Evolutionary conservation across 2,888 invertebrate species (phyloP).

Genomic region (Campoplex capitator): DNA sequence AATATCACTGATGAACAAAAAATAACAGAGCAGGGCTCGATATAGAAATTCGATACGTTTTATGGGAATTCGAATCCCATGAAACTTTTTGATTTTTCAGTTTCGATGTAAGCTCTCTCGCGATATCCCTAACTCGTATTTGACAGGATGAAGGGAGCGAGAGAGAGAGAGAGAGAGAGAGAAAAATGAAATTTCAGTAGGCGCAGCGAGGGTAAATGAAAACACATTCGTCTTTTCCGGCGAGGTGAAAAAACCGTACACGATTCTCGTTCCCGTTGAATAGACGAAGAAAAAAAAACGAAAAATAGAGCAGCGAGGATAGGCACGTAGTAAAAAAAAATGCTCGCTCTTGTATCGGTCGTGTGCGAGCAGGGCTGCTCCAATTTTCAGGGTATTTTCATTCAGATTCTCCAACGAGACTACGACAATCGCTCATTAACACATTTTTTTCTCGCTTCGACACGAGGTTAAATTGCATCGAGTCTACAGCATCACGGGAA

Average conservation of each 20-base stretch:
- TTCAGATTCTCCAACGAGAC: slow-evolving; percentile 73
- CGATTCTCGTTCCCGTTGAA: slow-evolving; percentile 11
- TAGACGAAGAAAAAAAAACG: neutral
- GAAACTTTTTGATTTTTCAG: neutral
- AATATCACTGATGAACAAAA: neutral
- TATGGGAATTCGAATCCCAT: neutral
- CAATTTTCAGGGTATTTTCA: slow-evolving; percentile 79
- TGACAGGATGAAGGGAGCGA: neutral
- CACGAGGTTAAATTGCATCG: slow-evolving; percentile 78
- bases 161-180: too few species aligned
- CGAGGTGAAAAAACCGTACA: slow-evolving; percentile 13
- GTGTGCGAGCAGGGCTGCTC: slow-evolving; percentile 60
- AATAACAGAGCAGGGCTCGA: neutral
- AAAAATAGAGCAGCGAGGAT: slow-evolving; percentile 1
- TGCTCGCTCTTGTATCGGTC: slow-evolving; percentile 3
- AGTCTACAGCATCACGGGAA: slow-evolving; percentile 62
- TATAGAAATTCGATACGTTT: slow-evolving; percentile 13
- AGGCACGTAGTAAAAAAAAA: slow-evolving; percentile 9
- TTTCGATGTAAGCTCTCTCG: neutral
- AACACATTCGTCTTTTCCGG: slow-evolving; percentile 17
- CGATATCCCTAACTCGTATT: slow-evolving; percentile 21
- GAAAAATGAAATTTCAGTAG: neutral
- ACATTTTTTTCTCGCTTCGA: slow-evolving; percentile 78
- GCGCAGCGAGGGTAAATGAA: neutral
- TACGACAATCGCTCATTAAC: slow-evolving; percentile 84